Conservation (phyloP, 2,113 vertebrate species). For the Neoarius graeffei region DNA sequence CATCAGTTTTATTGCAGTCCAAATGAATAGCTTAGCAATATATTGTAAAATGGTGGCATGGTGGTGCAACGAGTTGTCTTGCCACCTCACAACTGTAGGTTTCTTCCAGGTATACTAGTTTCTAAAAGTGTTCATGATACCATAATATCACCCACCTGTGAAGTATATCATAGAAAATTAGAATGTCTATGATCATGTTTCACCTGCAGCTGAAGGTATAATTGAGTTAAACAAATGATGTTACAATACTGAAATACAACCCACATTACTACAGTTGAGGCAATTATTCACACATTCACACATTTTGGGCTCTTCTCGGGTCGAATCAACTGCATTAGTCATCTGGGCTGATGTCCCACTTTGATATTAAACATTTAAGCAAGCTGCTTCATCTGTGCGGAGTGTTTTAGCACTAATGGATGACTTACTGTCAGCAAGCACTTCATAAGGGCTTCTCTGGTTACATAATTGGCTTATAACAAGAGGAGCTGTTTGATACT, state of each 20-base stretch:
- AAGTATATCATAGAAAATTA: conserved; percentile 8
- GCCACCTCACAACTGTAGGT: background rate
- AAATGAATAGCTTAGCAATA: background rate
- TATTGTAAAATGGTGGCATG: background rate
- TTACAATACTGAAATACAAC: background rate
- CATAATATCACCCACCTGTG: conserved; percentile 23
- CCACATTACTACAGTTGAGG: background rate
- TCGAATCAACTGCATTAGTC: conserved; percentile 29
- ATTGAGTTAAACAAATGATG: background rate
- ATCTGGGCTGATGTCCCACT: conserved; percentile 41
- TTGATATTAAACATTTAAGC: conserved; percentile 27
- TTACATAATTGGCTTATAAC: conserved; percentile 53
- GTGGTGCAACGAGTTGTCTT: background rate
- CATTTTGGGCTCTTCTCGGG: background rate
- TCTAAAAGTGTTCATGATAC: background rate
- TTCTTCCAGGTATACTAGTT: background rate
- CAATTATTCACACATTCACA: background rate
- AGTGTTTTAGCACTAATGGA: conserved; percentile 36
- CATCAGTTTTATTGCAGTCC: no score
- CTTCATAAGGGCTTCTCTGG: conserved; percentile 50
- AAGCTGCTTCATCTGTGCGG: conserved; percentile 8
- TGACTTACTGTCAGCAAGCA: conserved; percentile 46
- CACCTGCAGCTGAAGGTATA: background rate
- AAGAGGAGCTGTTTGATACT: conserved; percentile 51
- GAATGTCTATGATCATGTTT: background rate